Evolutionary conservation across 2,888 invertebrate genomes (phyloP), one percentile per base, ranked within the genome.

Genomic region (Eupelmus urozonus): DNA sequence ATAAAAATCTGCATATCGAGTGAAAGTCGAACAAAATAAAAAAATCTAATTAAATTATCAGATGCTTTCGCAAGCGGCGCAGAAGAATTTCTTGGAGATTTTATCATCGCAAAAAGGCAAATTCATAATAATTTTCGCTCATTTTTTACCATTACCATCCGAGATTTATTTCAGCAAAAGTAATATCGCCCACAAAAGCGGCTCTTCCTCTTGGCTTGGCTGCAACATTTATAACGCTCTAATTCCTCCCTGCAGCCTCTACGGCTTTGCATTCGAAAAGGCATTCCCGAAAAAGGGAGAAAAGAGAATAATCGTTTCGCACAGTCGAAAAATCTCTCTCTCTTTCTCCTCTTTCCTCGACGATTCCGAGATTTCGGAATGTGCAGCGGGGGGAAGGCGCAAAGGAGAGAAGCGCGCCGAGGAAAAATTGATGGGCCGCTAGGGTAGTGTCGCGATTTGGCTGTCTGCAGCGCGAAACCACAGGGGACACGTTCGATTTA

Each of bases 401-500:
- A 27, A 18, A 16, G 1, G 18, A 20, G 27, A 59, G 27, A 20
- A 42, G 20, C 20, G n/a, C 16, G 3, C 13, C 16, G 16, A 9
- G 49, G 20, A 27, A 65, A 65, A 76, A 70, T 57, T 27, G 60
- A 67, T n/a, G 57, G 45, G 45, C 34, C 45, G n/a, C 5, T 55
- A 13, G 40, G 51, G 45, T 25, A 16, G 27, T 13, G 62, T 16
- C 45, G 25, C 60, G 67, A 59, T 60, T 67, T 40, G 74, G 62
- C 69, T 53, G 53, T 72, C 72, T n/a, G 2, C 7, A 3, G 13
- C 18, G 1, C 11, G 62, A 70, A 69, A 62, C 53, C 63, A 57
- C 40, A n/a, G 20, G 42, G 51, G 53, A 67, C 59, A 29, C 65
- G 63, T 66, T 71, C 59, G 71, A 66, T 71, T 76, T 66, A 66